Evolutionary conservation across 2,888 invertebrate species (phyloP), one percentile per base, ranked within the genome.

Genomic region (Drosophila ochracea): DNA sequence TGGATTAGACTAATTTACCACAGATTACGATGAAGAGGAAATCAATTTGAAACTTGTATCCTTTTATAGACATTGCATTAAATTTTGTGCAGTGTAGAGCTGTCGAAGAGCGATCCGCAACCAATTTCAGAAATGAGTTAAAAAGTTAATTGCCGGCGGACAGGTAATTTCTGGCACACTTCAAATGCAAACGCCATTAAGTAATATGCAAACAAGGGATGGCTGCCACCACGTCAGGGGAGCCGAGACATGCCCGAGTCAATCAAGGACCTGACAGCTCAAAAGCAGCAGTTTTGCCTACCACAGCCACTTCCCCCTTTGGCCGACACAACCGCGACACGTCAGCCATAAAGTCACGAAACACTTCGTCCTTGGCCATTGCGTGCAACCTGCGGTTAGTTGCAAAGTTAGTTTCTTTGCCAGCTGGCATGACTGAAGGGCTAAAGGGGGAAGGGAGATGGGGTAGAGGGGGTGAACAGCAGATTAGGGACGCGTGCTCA

Each of bases 281-380:
- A n/a, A 13, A 47, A 25, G 21, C 47, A 47, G 49, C 76, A 57
- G 55, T 33, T 30, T 35, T n/a, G 50, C 10, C 43, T 53, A 28
- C 41, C 55, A 31, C 1, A 30, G 6, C 19, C 30, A 41, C 13
- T 25, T n/a, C 25, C 25, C 39, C 30, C 39, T 41, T 30, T 30
- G 10, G 37, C 9, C 16, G 16, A 39, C 57, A 55, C 39, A 72
- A 76, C 76, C 80, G 77, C 86, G 82, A 82, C 89, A 88, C 87
- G 89, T 90, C 89, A 90, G 80, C 84, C 84, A 84, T 89, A 89
- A 89, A 89, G 88, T 90, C 88, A 89, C 88, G 88, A 90, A 90
- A 86, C 70, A 73, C 64, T 79, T 70, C 60, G 76, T 67, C 71
- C 80, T 76, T 82, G 73, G 78, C 68, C 74, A 58, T 89, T 89